Evolutionary conservation across 1,140 invertebrate species (phyloP), one percentile per base, ranked within the genome.

Genomic region (Diorhabda carinulata): DNA sequence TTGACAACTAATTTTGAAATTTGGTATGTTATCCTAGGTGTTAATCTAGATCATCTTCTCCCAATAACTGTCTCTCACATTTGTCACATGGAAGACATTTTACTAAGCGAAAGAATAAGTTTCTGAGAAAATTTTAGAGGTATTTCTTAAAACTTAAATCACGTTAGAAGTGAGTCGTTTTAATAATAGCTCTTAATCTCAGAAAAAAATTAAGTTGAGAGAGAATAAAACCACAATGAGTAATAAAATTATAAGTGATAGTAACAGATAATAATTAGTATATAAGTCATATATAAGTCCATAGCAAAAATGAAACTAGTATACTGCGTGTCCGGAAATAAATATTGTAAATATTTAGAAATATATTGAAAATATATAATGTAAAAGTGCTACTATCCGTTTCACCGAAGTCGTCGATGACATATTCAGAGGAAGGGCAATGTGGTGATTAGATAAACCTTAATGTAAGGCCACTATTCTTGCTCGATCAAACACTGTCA

Each of bases 371-470:
- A 43, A 40, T 9, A 43, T 0, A 61, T 2, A 25, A 2, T 65
- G 10, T 65, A 47, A 10, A 5, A 47, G 10, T 61, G 42, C 57
- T 58, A 44, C 10, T 25, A 42, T 70, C 61, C 5, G 25, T 43
- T 43, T 63, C 6, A 10, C 3, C 10, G 42, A 63, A 63, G 0
- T 5, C n/a, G 10, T 42, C 0, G 43, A 9, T 43, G 8, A 63
- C 25, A 25, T 25, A 25, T 25, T 25, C 25, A 25, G 25, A 25
- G 1, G 25, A 25, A 25, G 25, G 25, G 25, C 0, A 25, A 25
- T 25, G 25, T 25, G 25, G 25, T 25, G 25, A 25, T 25, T 25
- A 1, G 25, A 25, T 25, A 25, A 25, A 25, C 25, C 25, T 25
- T 25, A 25, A 25, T 25, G 25, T 25, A 25, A 25, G 25, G 25